phyloP scores from a whole-genome alignment of 2,797 vertebrate genomes.

The Xerus rutilus region DNA sequence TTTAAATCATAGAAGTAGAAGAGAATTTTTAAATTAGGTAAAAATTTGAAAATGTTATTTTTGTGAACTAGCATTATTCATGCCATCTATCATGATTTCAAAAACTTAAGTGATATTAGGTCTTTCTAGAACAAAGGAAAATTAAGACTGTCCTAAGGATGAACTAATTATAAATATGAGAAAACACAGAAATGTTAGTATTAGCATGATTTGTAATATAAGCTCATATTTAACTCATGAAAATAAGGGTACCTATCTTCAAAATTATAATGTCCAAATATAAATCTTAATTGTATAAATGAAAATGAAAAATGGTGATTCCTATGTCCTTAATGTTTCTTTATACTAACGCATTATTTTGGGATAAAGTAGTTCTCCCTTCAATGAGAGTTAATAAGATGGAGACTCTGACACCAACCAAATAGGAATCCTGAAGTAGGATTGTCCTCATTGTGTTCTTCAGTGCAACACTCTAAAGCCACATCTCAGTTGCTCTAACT shows the following conservation, averaged over 20 bases:
- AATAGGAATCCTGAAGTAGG: not conserved
- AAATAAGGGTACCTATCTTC: constrained; percentile 62
- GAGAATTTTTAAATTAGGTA: constrained; percentile 40
- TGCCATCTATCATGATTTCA: constrained; percentile 53
- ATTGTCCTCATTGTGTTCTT: not conserved
- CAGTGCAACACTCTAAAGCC: not conserved
- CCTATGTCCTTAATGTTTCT: constrained; percentile 31
- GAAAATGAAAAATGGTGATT: not conserved
- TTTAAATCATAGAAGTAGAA: constrained; percentile 48
- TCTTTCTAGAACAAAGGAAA: constrained; percentile 68
- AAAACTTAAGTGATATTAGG: constrained; percentile 71
- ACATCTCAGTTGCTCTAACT: constrained; percentile 28
- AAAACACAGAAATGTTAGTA: constrained; percentile 53
- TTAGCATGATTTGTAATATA: not conserved
- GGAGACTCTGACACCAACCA: not conserved
- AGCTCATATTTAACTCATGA: constrained; percentile 65
- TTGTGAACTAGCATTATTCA: constrained; percentile 48
- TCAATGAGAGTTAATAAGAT: not conserved
- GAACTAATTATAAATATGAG: not conserved
- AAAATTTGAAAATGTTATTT: constrained; percentile 71
- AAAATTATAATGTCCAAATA: constrained; percentile 54
- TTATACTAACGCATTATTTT: constrained; percentile 3
- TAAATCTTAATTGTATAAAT: constrained; percentile 37
- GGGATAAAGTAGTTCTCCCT: constrained; percentile 18
- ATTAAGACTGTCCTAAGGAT: constrained; percentile 48